Conservation (phyloP, 2,113 vertebrate genomes). For the Machaerirhynchus nigripectus region DNA sequence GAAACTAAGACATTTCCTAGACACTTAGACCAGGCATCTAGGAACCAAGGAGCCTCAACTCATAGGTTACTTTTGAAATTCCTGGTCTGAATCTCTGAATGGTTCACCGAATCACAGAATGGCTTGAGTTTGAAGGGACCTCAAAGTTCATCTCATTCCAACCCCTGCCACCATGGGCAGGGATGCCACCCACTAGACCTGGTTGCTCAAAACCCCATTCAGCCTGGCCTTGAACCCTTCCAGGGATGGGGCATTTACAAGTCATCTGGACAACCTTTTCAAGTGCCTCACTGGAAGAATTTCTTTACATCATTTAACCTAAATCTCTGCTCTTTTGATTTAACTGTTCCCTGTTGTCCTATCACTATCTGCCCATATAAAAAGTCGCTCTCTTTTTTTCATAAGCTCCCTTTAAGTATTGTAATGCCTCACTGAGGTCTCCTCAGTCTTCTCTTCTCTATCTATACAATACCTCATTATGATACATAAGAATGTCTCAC, state of each 20-base stretch:
- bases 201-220: background rate
- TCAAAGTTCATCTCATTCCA: background rate
- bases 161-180: too few species aligned
- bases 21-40: background rate
- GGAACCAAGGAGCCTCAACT: background rate
- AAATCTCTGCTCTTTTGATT: background rate
- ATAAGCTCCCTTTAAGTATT: background rate
- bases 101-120: accelerated
- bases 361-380: background rate
- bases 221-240: background rate
- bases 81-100: background rate
- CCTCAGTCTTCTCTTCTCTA: background rate
- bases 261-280: background rate
- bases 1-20: background rate
- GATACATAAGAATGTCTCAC: background rate
- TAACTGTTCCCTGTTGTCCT: background rate
- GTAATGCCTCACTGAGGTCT: background rate
- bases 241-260: background rate
- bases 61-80: background rate
- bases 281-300: background rate
- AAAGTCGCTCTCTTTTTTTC: background rate
- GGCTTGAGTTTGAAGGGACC: background rate
- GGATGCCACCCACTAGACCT: background rate
- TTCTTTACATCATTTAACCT: background rate
- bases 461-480: background rate